Evolutionary conservation across 2,797 vertebrate species (phyloP).

Genomic region (Falco concolor): DNA sequence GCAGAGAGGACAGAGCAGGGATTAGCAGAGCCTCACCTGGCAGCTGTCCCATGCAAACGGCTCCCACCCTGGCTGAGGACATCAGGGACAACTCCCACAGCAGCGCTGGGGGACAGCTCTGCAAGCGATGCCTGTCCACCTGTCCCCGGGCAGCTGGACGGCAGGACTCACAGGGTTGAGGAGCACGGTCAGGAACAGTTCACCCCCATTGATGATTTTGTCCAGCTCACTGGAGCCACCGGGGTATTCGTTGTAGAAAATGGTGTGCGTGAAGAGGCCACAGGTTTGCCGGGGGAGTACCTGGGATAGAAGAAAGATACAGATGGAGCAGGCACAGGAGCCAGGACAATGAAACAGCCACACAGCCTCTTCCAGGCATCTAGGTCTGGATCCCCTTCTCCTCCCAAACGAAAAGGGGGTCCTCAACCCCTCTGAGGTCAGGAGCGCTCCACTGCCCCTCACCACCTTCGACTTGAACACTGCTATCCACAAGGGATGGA

Average conservation of each 20-base stretch:
- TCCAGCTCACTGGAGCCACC: conserved; percentile 94
- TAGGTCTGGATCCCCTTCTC: not conserved
- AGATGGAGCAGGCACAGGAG: not conserved
- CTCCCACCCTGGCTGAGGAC: not conserved
- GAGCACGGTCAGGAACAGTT: conserved; percentile 95
- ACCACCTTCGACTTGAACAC: not conserved
- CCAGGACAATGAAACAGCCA: not conserved
- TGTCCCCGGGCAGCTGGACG: rapidly evolving
- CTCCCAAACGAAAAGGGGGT: not conserved
- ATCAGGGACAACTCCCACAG: rapidly evolving
- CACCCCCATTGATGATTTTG: conserved; percentile 97
- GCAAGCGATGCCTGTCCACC: rapidly evolving
- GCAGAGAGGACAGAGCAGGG: not conserved
- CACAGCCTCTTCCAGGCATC: not conserved
- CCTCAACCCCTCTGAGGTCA: not conserved
- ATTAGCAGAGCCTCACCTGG: not conserved
- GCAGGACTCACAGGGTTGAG: conserved; percentile 89
- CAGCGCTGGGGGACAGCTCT: not conserved
- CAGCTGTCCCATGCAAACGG: not conserved
- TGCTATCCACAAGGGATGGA: not conserved
- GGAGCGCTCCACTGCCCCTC: not conserved
- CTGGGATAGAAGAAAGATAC: conserved; percentile 53
- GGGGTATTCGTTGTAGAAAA: conserved; percentile 97
- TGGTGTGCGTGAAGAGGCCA: conserved; percentile 96
- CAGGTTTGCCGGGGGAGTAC: conserved; percentile 95